A percentile compares a stretch with the other conserved stretches of the same genome.
phyloP scores from a whole-genome alignment of 2,888 invertebrate species.

The Helicoverpa assulta region DNA sequence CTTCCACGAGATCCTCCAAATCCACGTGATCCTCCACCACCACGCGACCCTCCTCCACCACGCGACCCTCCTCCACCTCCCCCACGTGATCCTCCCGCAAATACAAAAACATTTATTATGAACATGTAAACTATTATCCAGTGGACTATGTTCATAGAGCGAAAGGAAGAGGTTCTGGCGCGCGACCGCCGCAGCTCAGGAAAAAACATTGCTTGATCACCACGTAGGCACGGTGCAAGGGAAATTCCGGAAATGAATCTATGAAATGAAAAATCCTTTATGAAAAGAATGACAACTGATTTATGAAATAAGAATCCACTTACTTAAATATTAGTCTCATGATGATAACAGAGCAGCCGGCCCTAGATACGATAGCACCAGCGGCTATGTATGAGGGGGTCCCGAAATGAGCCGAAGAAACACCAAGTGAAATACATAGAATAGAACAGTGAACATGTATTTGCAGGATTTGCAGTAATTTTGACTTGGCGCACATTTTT shows the following conservation, averaged over 20 bases:
- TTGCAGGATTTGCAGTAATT: too few relatives aligned
- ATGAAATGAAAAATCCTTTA: conserved; percentile 13
- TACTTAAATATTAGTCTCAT: too few relatives aligned
- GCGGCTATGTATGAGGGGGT: too few relatives aligned
- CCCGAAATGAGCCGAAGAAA: too few relatives aligned
- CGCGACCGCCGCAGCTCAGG: conserved; percentile 79
- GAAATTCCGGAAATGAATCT: conserved; percentile 34
- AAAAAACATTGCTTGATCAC: conserved; percentile 77
- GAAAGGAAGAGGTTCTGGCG: conserved; percentile 77
- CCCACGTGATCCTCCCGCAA: conserved; percentile 66
- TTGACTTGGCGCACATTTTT: too few relatives aligned
- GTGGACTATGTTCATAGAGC: conserved; percentile 75
- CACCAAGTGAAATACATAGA: too few relatives aligned
- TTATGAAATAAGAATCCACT: background rate
- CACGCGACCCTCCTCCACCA: conserved; percentile 34
- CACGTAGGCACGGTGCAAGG: conserved; percentile 82
- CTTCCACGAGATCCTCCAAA: background rate
- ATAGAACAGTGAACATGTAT: too few relatives aligned
- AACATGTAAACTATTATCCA: conserved; percentile 66
- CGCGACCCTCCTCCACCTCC: conserved; percentile 28
- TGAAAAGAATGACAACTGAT: background rate
- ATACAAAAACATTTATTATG: conserved; percentile 74
- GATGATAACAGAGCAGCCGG: too few relatives aligned
- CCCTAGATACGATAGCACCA: too few relatives aligned
- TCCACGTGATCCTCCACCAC: conserved; percentile 21